Percentiles rank a stretch among this genome's conserved stretches.
phyloP scores from a whole-genome alignment of 2,797 vertebrate genomes.

The Meriones psammophilus region DNA sequence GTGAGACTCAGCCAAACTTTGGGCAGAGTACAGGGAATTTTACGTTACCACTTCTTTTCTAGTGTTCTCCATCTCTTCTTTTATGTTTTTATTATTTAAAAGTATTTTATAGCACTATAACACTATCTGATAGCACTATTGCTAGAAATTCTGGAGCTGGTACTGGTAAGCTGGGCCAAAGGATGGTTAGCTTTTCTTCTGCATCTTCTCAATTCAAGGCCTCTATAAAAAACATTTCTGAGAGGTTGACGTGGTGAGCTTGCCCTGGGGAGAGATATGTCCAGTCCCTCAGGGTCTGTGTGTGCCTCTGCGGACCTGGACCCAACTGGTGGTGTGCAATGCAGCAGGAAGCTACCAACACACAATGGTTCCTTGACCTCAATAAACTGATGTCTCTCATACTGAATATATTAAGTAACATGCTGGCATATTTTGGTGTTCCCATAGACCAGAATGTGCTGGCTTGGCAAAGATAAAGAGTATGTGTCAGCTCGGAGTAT shows the following conservation, averaged over 20 bases:
- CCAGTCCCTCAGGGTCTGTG: not conserved
- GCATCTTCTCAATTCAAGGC: constrained; percentile 56
- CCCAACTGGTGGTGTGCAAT: not conserved
- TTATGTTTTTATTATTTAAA: constrained; percentile 31
- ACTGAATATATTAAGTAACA: not conserved
- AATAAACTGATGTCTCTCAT: not conserved
- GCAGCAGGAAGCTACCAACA: not conserved
- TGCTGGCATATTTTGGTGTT: constrained; percentile 88
- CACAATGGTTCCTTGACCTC: not conserved
- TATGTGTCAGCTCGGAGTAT: constrained; percentile 90
- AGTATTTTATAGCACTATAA: not conserved
- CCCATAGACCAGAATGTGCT: constrained; percentile 89
- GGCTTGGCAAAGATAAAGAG: constrained; percentile 83
- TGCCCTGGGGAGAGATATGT: not conserved
- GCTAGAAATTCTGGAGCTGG: not conserved
- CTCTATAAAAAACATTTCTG: not conserved
- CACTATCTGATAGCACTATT: not conserved
- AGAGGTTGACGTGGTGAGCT: not conserved
- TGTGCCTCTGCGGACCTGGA: not conserved
- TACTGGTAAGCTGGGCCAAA: not conserved
- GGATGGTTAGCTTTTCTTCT: constrained; percentile 1
- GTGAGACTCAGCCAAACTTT: too few relatives aligned
- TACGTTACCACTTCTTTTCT: not conserved
- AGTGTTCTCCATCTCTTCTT: constrained; percentile 16
- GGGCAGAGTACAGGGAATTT: too few relatives aligned